These are phyloP conservation scores for Monomorium pharaonis DNA, from an alignment of 1,140 invertebrate species.

Conservation along the genomic window DNA sequence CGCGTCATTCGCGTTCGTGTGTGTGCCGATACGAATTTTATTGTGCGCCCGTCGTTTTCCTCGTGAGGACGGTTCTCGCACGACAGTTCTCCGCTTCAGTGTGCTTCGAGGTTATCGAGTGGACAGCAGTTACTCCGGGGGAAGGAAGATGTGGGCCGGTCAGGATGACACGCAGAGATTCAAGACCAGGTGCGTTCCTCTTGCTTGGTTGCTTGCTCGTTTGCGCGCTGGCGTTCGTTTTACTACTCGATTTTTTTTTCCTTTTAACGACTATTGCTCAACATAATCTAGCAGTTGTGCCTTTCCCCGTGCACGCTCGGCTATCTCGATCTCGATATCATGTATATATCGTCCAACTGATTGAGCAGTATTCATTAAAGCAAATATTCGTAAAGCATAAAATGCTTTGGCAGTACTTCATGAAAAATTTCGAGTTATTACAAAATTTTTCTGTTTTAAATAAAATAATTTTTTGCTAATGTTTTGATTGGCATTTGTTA, in stretches of 20 bases:
- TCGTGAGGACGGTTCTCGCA: background rate
- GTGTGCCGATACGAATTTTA: conserved; percentile 57
- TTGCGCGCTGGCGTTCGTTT: background rate
- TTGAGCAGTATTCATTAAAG: background rate
- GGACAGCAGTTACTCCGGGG: background rate
- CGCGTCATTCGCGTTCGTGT: conserved; percentile 50
- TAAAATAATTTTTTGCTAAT: background rate
- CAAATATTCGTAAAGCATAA: background rate
- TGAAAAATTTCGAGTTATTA: background rate
- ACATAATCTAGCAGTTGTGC: background rate
- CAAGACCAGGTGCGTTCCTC: conserved; percentile 79
- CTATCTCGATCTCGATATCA: too few relatives aligned
- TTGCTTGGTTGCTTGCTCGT: too few relatives aligned
- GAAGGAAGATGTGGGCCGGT: conserved; percentile 79
- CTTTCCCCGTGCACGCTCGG: background rate
- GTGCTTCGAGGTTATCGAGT: conserved; percentile 28
- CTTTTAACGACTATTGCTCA: background rate
- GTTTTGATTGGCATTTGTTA: background rate
- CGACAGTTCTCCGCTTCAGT: background rate
- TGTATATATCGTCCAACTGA: too few relatives aligned
- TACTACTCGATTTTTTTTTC: conserved; percentile 17
- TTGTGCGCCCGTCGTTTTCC: background rate
- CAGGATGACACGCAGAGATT: conserved; percentile 81
- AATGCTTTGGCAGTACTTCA: background rate
- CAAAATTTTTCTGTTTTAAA: background rate